Conservation (phyloP, 2,888 invertebrate genomes). For the Campaea margaritaria region DNA sequence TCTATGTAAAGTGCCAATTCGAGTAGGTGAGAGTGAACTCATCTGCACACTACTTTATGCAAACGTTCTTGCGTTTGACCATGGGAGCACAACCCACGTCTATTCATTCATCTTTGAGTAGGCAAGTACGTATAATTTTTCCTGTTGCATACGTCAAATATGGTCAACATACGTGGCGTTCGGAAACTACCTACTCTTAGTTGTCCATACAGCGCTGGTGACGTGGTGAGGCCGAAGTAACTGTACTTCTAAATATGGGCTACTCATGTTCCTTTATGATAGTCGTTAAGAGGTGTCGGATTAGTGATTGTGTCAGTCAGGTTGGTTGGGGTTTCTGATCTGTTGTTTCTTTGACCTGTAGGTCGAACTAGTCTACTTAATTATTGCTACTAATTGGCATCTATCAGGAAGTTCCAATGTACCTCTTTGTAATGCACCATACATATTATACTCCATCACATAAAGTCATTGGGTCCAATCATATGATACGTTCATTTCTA, state of each 20-base stretch:
- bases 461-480: no score
- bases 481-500: no score
- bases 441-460: no score
- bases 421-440: no score
- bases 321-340: no score
- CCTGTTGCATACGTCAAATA: constrained; percentile 35
- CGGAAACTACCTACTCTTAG: constrained; percentile 9
- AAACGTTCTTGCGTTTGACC: constrained; percentile 28
- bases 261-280: constrained; percentile 41
- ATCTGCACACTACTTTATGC: constrained; percentile 20
- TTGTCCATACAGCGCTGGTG: constrained; percentile 18
- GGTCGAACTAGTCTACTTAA: no score
- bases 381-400: no score
- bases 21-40: constrained; percentile 28
- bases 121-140: constrained; percentile 24
- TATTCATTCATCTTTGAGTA: constrained; percentile 28
- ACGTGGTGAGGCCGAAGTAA: constrained; percentile 23
- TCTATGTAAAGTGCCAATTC: constrained; percentile 21
- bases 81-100: constrained; percentile 36
- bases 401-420: no score
- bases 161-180: constrained; percentile 17
- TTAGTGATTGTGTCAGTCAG: background rate
- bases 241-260: constrained; percentile 25
- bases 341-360: no score
- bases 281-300: constrained; percentile 3